Evolutionary conservation across 2,888 invertebrate genomes (phyloP), one percentile per base, ranked within the genome.

Genomic region (Colletes collaris): DNA sequence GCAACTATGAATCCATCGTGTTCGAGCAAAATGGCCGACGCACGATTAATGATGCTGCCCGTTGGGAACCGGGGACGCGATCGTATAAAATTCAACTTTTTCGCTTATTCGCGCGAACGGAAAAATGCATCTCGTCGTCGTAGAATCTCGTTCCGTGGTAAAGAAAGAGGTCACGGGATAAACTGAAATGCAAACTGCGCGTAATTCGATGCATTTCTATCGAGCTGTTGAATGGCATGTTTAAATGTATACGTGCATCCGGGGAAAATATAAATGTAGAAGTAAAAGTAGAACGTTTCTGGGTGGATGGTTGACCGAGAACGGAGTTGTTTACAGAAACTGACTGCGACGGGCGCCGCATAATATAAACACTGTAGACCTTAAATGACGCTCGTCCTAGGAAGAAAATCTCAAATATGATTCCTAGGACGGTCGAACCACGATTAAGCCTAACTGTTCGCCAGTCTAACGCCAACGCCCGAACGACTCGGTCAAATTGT

Each of bases 41-140:
- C 37, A 67, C 46, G 66, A 78, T 71, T 62, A 72, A 79, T 66
- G 71, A 71, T 59, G 66, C 19, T 37, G 50, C 58, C 50, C 62
- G 52, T 58, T 66, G 46, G 55, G 11, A 27, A 70, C 40, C 13
- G 8, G 13, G 0, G 56, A 16, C 27, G 27, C 27, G 2, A 6
- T 67, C 49, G 44, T 6, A 6, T n/a, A 11, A 27, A 49, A 46
- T 46, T 35, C 7, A 8, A 10, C 19, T 55, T n/a, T 19, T 7
- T n/a, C 27, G 3, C 8, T 27, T 4, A 37, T 16, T 46, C 8
- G 10, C 0, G 5, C 0, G 44, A 37, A 63, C 11, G 37, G 4
- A n/a, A 10, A 19, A 37, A 8, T 1, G 13, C 8, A n/a, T 50
- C 35, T 40, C 16, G 7, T 16, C 13, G 10, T n/a, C 6, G 50